Evolutionary conservation across 2,797 vertebrate genomes (phyloP), one percentile per base, ranked within the genome.

Genomic region (Anabacerthia variegaticeps): DNA sequence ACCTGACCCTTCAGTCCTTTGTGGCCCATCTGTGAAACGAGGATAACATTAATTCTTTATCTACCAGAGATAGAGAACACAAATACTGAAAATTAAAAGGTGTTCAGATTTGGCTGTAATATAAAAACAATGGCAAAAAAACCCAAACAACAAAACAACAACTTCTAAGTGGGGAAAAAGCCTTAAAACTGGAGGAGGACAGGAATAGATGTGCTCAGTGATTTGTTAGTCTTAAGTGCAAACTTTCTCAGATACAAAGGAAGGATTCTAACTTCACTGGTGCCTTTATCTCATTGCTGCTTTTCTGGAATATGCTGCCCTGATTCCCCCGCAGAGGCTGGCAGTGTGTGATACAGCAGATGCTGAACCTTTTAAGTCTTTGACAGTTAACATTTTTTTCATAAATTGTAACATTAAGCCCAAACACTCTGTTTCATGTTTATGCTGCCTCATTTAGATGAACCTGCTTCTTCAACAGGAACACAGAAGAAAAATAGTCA

Each of bases 331-430:
- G 0, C 46, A 83, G 79, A 92, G 46, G n/a, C 39, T 93, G 82
- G 69, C 82, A 85, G n/a, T 46, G 14, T 77, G 30, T 27, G 54
- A 75, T 74, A 72, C 75, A 83, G 85, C 85, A 92, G 78, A 88
- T 72, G 54, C 73, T 68, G 82, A 88, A 93, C 54, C 56, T 89
- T 93, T 93, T 71, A 91, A 72, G 65, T 80, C 58, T 95, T 77
- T 85, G 62, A 92, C 93, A 93, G 89, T 68, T 61, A 41, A 75
- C 3, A 9, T 24, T 89, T 93, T 93, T 79, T 91, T 79, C 49
- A 74, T 65, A 83, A 93, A 77, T 66, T 68, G 43, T 81, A 94
- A 46, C 54, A 89, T 46, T 88, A 88, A 92, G 52, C 49, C 82
- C 37, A 81, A 62, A 51, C n/a, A 44, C 75, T 82, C 61, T 37